Conservation (phyloP, 2,888 invertebrate species). For the Eupithecia subumbrata region DNA sequence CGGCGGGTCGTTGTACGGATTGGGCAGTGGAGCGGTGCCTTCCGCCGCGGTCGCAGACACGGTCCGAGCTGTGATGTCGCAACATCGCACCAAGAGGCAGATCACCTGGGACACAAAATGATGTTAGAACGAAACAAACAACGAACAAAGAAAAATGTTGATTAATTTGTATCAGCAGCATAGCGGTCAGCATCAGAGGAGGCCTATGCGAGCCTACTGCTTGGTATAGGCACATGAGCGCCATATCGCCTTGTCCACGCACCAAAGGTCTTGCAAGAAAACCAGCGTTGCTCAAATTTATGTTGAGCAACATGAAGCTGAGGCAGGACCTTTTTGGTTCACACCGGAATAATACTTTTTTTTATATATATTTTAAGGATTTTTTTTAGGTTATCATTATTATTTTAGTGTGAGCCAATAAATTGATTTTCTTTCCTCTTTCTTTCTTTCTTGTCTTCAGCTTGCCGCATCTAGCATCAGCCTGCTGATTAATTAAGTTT, state of each 20-base stretch:
- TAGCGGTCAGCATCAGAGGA: no score
- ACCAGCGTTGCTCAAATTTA: no score
- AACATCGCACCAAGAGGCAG: slow-evolving; percentile 94
- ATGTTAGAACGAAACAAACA: neutral
- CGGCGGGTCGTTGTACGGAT: slow-evolving; percentile 89
- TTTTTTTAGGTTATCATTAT: no score
- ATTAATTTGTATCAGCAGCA: neutral
- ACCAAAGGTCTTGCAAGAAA: no score
- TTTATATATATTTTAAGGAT: no score
- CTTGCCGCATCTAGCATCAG: neutral
- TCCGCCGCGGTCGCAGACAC: slow-evolving; percentile 81
- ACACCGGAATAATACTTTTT: no score
- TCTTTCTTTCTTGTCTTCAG: neutral
- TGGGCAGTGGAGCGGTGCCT: slow-evolving; percentile 85
- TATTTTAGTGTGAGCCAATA: no score
- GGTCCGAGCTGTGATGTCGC: slow-evolving; percentile 91
- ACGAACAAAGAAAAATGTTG: neutral
- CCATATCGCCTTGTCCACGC: no score
- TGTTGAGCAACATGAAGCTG: no score
- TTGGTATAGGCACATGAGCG: neutral
- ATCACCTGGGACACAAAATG: slow-evolving; percentile 83
- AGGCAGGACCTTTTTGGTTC: no score
- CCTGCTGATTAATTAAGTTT: neutral
- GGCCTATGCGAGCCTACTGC: no score
- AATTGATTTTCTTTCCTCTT: no score